Base-by-base conservation (phyloP, 2,113 vertebrate species). In the Cryptoleucopteryx plumbea region DNA sequence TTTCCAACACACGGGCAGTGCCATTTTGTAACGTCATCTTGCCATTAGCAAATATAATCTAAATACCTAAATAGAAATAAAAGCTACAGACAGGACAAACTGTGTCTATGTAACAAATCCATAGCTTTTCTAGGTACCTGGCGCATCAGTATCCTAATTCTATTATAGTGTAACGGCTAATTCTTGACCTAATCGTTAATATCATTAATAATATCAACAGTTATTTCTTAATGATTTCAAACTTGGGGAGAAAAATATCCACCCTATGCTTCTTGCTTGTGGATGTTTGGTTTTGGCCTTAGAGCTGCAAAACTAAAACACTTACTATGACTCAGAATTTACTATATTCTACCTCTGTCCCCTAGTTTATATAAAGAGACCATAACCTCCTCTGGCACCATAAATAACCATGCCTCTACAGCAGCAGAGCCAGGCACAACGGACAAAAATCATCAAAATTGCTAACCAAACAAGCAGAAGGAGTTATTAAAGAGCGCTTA, bases 401-500 rank as follows among this genome's bases (percentile, higher is more conserved):
- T 91, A 92, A 95, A 93, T 87, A 94, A 91, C 82, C 45, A 16
- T 62, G 53, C n/a, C 42, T 66, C 45, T 74, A 34, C 50, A 86
- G 87, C 94, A 86, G 62, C 94, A 87, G 42, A 80, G 86, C 74
- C 83, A 88, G 96, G 70, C 93, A 65, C 52, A 56, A 36, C 0
- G 4, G 48, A 85, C 70, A 7, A 80, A 92, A 95, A 82, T 50
- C 84, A 91, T 63, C 50, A 38, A 62, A 91, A 96, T 68, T 96
- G 84, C 94, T 93, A 96, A 96, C 66, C 84, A 97, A 96, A 97
- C 78, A 97, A 97, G 93, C 94, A 97, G 71, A 85, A 94, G 80
- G 92, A 95, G 86, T 94, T 95, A 86, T 93, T 97, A 94, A 93
- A 95, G 89, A 94, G 45, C 0, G 10, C 78, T 97, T 96, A 90